Base-by-base conservation (phyloP, 30 jellyfish, hydroid and myxozoan species). In the Haliclystus octoradiatus region DNA sequence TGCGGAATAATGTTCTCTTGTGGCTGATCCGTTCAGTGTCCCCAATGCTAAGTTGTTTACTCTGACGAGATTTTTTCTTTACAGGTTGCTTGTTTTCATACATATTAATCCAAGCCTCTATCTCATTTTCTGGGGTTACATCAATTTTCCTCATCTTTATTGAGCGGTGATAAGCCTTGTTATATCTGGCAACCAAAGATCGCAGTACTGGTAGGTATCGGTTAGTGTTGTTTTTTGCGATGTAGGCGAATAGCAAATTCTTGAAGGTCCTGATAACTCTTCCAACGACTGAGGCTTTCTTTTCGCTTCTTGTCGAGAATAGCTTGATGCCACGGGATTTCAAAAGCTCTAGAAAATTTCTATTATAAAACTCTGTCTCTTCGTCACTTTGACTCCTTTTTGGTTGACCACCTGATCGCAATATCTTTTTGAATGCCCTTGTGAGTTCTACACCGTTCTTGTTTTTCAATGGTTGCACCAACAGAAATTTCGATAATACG, bases 281-380 rank as follows among this genome's bases (percentile, higher is more conserved):
- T 26, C 67, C 89, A 14, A 76, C 74, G 26, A 66, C 67, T 30
- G 79, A 49, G 0, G 82, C 89, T 51, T 76, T 76, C 1, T 31
- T 49, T 30, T 76, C 82, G 50, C 75, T 66, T 35, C 24, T 49
- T 27, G 75, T 72, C 0, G 74, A 49, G 52, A 65, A 49, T 24
- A 63, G 51, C 23, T 24, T 0, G 2, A 75, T 75, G 5, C 51
- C 57, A 1, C 31, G 19, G 23, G 23, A 9, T 46, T 74, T 50
- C 19, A 74, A 26, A 29, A 52, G 26, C 5, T 19, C 50, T 29
- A 35, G 72, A 50, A 75, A 46, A 12, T 35, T 33, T 28, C 33
- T 63, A 34, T 49, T 75, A 4, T 35, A 9, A 50, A 75, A 75
- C 46, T 63, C 79, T 1, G 67, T 65, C 15, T 79, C 86, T 64